phyloP scores from a whole-genome alignment of 2,113 vertebrate species.

The Larimichthys polyactis region DNA sequence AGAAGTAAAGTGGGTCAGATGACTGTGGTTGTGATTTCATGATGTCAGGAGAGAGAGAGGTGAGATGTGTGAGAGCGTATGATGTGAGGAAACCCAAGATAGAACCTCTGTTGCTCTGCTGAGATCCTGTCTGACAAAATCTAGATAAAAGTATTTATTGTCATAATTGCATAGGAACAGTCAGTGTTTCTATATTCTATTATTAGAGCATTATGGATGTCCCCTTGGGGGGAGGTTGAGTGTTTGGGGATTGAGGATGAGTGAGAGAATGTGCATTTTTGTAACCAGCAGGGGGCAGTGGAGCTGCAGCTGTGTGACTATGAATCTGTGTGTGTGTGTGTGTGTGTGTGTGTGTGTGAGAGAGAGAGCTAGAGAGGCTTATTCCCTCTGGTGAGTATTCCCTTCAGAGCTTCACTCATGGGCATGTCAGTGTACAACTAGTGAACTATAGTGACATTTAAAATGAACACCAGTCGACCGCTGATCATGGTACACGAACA shows the following conservation, averaged over 20 bases:
- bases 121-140: neutral
- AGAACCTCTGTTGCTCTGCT: neutral
- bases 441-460: conserved; percentile 62
- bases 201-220: conserved; percentile 22
- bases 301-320: conserved; percentile 48
- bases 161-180: neutral
- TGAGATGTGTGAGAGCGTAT: conserved; percentile 27
- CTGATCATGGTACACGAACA: conserved; percentile 50
- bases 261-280: conserved; percentile 4
- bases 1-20: conserved; percentile 76
- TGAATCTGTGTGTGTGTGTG: conserved; percentile 6
- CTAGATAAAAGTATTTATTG: neutral
- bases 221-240: conserved; percentile 3
- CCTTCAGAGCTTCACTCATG: conserved; percentile 35
- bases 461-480: conserved; percentile 54
- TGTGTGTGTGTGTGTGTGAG: neutral
- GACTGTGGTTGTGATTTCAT: conserved; percentile 65
- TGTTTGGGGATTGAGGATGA: neutral
- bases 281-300: conserved; percentile 75
- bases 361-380: neutral
- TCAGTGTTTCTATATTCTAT: conserved; percentile 17
- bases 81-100: conserved; percentile 20
- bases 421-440: conserved; percentile 54
- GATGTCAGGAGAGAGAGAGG: conserved; percentile 49
- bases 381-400: conserved; percentile 46